Evolutionary conservation across 2,113 vertebrate species (phyloP).

Genomic region (Coryphaenoides rupestris): DNA sequence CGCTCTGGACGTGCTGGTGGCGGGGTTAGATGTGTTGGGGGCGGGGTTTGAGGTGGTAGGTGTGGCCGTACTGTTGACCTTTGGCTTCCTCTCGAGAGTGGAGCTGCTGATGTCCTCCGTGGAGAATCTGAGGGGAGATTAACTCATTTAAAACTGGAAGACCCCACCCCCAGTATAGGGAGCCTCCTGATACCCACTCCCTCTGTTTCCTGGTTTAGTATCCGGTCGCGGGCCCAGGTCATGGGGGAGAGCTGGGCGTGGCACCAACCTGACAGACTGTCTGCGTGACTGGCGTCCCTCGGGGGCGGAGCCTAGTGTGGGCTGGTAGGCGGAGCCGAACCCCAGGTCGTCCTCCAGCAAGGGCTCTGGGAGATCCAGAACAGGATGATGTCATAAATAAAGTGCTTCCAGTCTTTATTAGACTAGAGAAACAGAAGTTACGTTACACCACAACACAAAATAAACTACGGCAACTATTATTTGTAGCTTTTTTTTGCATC

Average conservation of each 20-base stretch:
- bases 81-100: constrained; percentile 65
- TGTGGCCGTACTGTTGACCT: constrained; percentile 36
- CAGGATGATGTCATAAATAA: no score
- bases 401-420: no score
- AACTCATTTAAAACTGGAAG: not conserved
- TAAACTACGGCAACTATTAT: no score
- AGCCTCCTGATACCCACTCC: no score
- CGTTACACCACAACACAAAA: no score
- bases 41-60: constrained; percentile 29
- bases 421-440: no score
- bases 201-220: not conserved
- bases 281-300: constrained; percentile 73
- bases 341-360: constrained; percentile 69
- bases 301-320: constrained; percentile 66
- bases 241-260: no score
- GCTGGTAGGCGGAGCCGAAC: constrained; percentile 85
- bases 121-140: constrained; percentile 71
- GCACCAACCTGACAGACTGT: constrained; percentile 80
- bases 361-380: constrained; percentile 12
- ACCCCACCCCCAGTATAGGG: no score
- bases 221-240: not conserved
- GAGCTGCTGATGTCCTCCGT: constrained; percentile 64
- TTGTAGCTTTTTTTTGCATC: no score
- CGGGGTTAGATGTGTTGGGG: constrained; percentile 30
- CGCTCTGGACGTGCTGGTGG: not conserved